Conservation (phyloP, 1,140 invertebrate genomes). For the Aphis craccivora region DNA sequence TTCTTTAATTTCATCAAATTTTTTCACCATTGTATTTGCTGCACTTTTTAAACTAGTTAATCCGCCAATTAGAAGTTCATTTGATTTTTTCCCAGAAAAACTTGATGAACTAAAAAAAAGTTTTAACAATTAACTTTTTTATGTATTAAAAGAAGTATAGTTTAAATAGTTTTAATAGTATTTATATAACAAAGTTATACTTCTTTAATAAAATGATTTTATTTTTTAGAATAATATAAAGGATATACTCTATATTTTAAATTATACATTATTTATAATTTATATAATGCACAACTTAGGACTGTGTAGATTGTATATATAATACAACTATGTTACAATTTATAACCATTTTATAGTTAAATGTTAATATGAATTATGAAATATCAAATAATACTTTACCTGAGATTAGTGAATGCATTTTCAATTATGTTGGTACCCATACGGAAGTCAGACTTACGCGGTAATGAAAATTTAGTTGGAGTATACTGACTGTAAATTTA, state of each 20-base stretch:
- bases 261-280: neutral
- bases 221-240: neutral
- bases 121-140: neutral
- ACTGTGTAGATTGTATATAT: neutral
- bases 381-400: constrained; percentile 67
- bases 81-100: constrained; percentile 85
- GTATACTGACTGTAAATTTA: constrained; percentile 75
- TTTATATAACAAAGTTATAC: too few species aligned
- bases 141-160: neutral
- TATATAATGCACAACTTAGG: neutral
- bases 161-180: neutral
- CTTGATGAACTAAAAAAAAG: constrained; percentile 74
- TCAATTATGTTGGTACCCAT: constrained; percentile 76
- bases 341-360: neutral
- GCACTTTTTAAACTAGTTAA: constrained; percentile 86
- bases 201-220: neutral
- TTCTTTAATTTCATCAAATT: constrained; percentile 92
- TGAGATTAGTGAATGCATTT: constrained; percentile 74
- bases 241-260: neutral
- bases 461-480: constrained; percentile 76
- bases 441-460: constrained; percentile 75
- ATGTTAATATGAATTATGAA: neutral
- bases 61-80: constrained; percentile 85
- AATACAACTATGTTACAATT: neutral
- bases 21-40: constrained; percentile 84